A percentile compares a stretch with the other conserved stretches of the same genome.
These are phyloP conservation scores for Ruditapes philippinarum DNA, from an alignment of 1,140 invertebrate genomes.

Conservation along the genomic window DNA sequence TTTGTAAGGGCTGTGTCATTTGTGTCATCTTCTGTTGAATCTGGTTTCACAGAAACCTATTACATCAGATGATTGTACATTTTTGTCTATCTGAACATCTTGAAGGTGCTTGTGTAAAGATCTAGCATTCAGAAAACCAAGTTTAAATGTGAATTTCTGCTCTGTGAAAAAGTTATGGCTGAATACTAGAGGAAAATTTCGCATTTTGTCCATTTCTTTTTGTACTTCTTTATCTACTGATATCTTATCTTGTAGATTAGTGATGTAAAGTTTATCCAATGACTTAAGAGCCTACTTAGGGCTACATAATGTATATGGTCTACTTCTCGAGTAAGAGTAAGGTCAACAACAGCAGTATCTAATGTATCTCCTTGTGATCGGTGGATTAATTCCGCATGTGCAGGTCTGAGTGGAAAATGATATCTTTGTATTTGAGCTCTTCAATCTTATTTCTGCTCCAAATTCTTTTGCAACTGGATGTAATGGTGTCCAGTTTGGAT, in stretches of 20 bases:
- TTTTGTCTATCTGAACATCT: conserved; percentile 44
- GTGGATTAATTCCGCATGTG: conserved; percentile 38
- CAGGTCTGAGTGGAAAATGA: conserved; percentile 41
- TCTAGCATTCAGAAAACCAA: conserved; percentile 50
- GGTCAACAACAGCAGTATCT: conserved; percentile 25
- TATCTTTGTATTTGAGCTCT: conserved; percentile 45
- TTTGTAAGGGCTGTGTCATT: neutral
- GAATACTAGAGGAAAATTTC: neutral
- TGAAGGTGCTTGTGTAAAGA: conserved; percentile 33
- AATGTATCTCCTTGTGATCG: conserved; percentile 55
- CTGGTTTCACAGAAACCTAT: conserved; percentile 55
- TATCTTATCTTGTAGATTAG: conserved; percentile 48
- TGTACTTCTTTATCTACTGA: conserved; percentile 36
- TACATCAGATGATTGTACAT: neutral
- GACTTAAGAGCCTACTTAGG: conserved; percentile 17
- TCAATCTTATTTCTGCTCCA: conserved; percentile 18
- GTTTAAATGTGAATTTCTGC: neutral
- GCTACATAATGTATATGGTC: conserved; percentile 61
- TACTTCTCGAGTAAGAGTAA: conserved; percentile 12
- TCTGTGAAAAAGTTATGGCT: neutral
- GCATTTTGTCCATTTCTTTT: conserved; percentile 31
- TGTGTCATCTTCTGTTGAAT: neutral
- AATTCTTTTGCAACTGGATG: conserved; percentile 13
- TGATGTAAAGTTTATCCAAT: conserved; percentile 24
- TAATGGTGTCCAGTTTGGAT: conserved; percentile 47